These are phyloP conservation scores for Cryptocheilus praepositus DNA, from an alignment of 2,888 invertebrate genomes.

Conservation along the genomic window DNA sequence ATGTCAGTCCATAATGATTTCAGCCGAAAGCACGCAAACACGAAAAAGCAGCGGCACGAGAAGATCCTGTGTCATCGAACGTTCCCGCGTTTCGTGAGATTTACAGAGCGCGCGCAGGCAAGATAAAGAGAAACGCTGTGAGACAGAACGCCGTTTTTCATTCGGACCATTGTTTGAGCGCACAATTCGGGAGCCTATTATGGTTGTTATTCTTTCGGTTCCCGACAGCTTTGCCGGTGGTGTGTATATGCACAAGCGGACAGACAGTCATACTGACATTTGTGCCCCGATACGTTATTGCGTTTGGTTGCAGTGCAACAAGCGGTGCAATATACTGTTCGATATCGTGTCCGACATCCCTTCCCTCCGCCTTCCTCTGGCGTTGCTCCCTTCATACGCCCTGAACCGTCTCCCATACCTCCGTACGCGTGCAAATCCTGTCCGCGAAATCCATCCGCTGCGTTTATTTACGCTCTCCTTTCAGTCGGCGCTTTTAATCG, in stretches of 20 bases:
- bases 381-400: constrained; percentile 16
- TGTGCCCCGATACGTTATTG: constrained; percentile 58
- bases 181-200: constrained; percentile 58
- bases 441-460: constrained; percentile 9
- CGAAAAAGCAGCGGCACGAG: no score
- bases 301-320: constrained; percentile 53
- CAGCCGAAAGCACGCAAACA: no score
- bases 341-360: constrained; percentile 29
- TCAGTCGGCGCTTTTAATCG: constrained; percentile 9
- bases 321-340: constrained; percentile 52
- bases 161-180: constrained; percentile 52
- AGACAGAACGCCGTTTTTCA: constrained; percentile 51
- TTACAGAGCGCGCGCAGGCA: background rate
- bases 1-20: no score
- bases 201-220: constrained; percentile 58
- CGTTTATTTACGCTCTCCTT: constrained; percentile 34
- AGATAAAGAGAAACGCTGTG: constrained; percentile 7
- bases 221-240: constrained; percentile 51
- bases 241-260: constrained; percentile 46
- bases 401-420: constrained; percentile 21
- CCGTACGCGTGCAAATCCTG: constrained; percentile 19
- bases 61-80: no score
- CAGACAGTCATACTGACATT: constrained; percentile 49
- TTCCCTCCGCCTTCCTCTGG: background rate
- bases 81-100: no score